A percentile compares a stretch with the other conserved stretches of the same genome.
phyloP scores from a whole-genome alignment of 2,797 vertebrate species.

The Limosa lapponica region DNA sequence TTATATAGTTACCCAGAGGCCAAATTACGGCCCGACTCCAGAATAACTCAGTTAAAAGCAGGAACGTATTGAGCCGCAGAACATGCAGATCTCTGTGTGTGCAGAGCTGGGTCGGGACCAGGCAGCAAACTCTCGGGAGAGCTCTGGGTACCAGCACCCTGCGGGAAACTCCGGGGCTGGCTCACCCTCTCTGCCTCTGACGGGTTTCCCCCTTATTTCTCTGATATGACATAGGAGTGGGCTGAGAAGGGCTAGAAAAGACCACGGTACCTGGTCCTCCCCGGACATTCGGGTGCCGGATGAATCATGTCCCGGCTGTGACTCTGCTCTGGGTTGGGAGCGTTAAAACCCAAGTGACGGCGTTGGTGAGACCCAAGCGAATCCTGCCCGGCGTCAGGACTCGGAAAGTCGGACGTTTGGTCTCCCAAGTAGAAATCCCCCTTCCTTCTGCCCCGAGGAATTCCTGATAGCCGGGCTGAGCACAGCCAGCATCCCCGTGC shows the following conservation, averaged over 20 bases:
- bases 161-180: rapidly evolving
- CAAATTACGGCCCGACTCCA: neutral
- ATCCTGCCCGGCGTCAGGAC: neutral
- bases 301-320: rapidly evolving
- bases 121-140: neutral
- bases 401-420: rapidly evolving
- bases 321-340: neutral
- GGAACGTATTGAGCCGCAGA: neutral
- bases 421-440: neutral
- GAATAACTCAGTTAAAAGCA: neutral
- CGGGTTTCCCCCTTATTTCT: neutral
- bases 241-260: neutral
- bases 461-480: rapidly evolving
- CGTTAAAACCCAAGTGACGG: neutral
- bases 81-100: neutral
- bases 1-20: neutral
- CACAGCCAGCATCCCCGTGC: neutral
- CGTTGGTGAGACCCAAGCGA: rapidly evolving
- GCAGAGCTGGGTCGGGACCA: neutral
- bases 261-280: rapidly evolving
- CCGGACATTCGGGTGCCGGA: rapidly evolving
- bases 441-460: neutral
- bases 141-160: neutral
- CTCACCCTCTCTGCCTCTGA: neutral
- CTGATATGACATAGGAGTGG: rapidly evolving